phyloP scores from a whole-genome alignment of 2,797 vertebrate genomes.

The Huso huso region DNA sequence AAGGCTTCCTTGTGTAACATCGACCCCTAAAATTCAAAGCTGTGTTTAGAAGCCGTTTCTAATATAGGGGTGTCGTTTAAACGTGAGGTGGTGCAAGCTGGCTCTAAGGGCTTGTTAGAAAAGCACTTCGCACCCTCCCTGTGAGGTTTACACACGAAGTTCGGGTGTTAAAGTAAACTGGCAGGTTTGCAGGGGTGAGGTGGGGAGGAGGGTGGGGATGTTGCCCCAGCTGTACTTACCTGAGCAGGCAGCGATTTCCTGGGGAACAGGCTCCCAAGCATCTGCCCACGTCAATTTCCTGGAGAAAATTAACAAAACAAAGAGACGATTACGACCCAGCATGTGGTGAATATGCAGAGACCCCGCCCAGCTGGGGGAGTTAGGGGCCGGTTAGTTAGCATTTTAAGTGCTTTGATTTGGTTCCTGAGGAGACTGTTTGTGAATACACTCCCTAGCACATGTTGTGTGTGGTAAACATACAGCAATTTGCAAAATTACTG shows the following conservation, averaged over 20 bases:
- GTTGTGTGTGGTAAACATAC: conserved; percentile 27
- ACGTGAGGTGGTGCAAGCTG: conserved; percentile 32
- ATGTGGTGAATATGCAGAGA: conserved; percentile 52
- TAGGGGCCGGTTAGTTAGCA: conserved; percentile 37
- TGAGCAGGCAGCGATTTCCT: conserved; percentile 67
- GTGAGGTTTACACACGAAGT: conserved; percentile 2
- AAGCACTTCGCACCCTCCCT: conserved; percentile 12
- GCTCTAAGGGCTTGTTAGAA: conserved; percentile 7
- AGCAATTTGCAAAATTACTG: background rate
- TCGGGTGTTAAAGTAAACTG: conserved; percentile 40
- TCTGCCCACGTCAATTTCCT: conserved; percentile 84
- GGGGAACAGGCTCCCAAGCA: conserved; percentile 71
- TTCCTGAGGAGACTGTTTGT: conserved; percentile 58
- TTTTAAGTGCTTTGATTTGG: conserved; percentile 50
- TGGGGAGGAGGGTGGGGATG: conserved; percentile 13
- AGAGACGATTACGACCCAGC: conserved; percentile 53
- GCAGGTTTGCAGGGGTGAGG: conserved; percentile 29
- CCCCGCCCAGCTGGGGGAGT: conserved; percentile 13
- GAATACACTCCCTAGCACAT: conserved; percentile 42
- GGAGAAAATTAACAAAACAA: conserved; percentile 77
- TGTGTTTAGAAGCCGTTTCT: too few relatives aligned
- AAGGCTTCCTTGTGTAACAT: too few relatives aligned
- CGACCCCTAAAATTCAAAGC: too few relatives aligned
- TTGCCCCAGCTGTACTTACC: conserved; percentile 62
- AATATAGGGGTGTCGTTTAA: too few relatives aligned